These are phyloP conservation scores for Calephelis virginiensis DNA, from an alignment of 1,140 invertebrate genomes.

Conservation along the genomic window DNA sequence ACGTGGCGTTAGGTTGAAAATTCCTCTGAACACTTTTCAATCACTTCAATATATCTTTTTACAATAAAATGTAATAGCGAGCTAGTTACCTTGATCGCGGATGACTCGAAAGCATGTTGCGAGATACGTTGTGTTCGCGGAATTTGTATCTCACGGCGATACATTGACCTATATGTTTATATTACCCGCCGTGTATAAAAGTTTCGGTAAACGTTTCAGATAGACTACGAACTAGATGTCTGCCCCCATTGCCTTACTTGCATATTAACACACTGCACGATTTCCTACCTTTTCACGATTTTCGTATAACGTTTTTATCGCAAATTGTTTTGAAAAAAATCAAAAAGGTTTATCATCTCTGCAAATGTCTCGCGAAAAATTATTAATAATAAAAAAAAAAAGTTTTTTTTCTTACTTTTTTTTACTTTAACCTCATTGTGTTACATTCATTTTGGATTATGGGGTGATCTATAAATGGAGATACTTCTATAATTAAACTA, in stretches of 20 bases:
- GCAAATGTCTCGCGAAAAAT: too few relatives aligned
- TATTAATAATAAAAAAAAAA: too few relatives aligned
- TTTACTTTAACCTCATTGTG: too few relatives aligned
- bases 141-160: slow-evolving; percentile 29
- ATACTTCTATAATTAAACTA: too few relatives aligned
- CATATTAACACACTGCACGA: not conserved
- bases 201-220: not conserved
- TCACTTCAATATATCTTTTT: not conserved
- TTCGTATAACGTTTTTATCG: too few relatives aligned
- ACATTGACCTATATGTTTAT: slow-evolving; percentile 45
- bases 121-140: slow-evolving; percentile 26
- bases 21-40: too few relatives aligned
- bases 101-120: slow-evolving; percentile 20
- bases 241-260: not conserved
- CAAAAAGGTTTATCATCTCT: too few relatives aligned
- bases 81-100: slow-evolving; percentile 31
- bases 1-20: too few relatives aligned
- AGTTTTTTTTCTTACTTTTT: too few relatives aligned
- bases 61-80: slow-evolving; percentile 8
- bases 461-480: too few relatives aligned
- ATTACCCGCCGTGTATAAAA: slow-evolving; percentile 22
- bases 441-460: too few relatives aligned
- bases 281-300: not conserved
- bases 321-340: too few relatives aligned
- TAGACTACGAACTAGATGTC: slow-evolving; percentile 9